Evolutionary conservation across 2,888 invertebrate species (phyloP), one percentile per base, ranked within the genome.

Genomic region (Lobophora halterata): DNA sequence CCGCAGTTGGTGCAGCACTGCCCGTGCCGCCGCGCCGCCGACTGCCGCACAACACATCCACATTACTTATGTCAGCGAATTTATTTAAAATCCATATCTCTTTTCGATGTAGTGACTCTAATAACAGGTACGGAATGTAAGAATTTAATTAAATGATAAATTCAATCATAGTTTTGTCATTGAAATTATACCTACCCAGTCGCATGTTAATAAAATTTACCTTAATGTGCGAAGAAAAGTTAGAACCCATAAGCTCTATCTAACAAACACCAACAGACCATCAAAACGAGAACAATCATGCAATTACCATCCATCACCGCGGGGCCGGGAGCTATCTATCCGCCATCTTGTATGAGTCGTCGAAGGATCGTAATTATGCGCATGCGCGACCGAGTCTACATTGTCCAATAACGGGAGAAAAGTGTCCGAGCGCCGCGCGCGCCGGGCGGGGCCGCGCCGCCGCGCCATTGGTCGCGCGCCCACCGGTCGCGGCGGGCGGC

Each of bases 1-100:
- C 96, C 95, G 81, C 98, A 99, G 88, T 99, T 99, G 50, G 97
- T 97, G 87, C 98, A 99, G 72, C 94, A 93, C 54, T 98, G 90
- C 0, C 98, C 98, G 65, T 96, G 89, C 5, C 98, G 91, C 55
- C 97, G 90, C 42, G 94, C 95, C 23, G 95, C 95, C 29, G 94
- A 94, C 95, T 95, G 90, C 52, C 82, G 79, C n/a, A n/a, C n/a
- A n/a, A n/a, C n/a, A n/a, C n/a, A n/a, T n/a, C n/a, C n/a, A n/a
- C n/a, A n/a, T n/a, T n/a, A n/a, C n/a, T n/a, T n/a, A n/a, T n/a
- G n/a, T n/a, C n/a, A n/a, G n/a, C n/a, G n/a, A n/a, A n/a, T n/a
- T n/a, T n/a, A n/a, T n/a, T n/a, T n/a, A n/a, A n/a, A n/a, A n/a
- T n/a, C n/a, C n/a, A n/a, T n/a, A n/a, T n/a, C n/a, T n/a, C n/a